Evolutionary conservation across 2,113 vertebrate species (phyloP), one percentile per base, ranked within the genome.

Genomic region (Columba livia): DNA sequence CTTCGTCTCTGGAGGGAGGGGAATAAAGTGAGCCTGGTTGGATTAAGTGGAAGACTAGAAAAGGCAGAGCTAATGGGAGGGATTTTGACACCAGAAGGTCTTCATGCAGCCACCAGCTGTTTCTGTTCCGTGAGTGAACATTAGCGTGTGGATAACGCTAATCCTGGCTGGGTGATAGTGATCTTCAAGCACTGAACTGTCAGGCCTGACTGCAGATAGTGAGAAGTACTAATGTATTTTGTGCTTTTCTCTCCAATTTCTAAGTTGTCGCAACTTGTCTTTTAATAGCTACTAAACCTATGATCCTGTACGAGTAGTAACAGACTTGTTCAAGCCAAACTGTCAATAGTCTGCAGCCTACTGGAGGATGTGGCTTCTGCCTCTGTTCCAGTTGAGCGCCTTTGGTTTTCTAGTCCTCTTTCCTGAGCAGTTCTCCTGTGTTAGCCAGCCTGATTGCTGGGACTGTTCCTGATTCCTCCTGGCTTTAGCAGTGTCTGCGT

Each of bases 71-170:
- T 72, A 10, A 11, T 3, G 64, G 92, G 60, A 67, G 65, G 71
- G 62, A 6, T 34, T 93, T 94, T 93, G 66, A 57, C 78, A 67
- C 44, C 61, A 92, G 77, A 61, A 89, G 79, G 54, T 82, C 56
- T 93, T 70, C 1, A 5, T 78, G 72, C 50, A 89, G 79, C 38
- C 94, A 42, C 44, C 85, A 96, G 94, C 85, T 94, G 94, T 69
- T 90, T 28, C 11, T 38, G 60, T 34, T 93, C 64, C 64, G 89
- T 26, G 32, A 50, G n/a, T 29, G 89, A 79, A 40, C 92, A 77
- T 94, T 82, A 88, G 85, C n/a, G 4, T 72, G 32, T 23, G 96
- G 94, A 92, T 96, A 92, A 94, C 61, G 25, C 85, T 94, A 97
- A 91, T 96, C 95, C 57, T 3, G 24, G 13, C 58, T 65, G 64